These are phyloP conservation scores for Nasonia vitripennis DNA, from an alignment of 1,140 invertebrate genomes.

Conservation along the genomic window DNA sequence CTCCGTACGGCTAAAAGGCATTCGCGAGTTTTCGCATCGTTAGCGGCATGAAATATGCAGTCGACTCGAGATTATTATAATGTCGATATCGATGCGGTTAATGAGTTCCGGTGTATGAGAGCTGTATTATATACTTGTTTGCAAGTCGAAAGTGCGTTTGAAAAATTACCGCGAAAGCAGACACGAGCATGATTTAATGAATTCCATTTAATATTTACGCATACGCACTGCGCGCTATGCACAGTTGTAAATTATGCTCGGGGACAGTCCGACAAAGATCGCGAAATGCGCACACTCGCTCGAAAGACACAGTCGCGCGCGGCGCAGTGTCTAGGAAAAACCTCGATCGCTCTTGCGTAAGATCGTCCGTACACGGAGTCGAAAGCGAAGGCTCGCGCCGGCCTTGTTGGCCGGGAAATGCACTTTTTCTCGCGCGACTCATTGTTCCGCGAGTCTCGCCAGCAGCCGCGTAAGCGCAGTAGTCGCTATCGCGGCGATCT, in stretches of 20 bases:
- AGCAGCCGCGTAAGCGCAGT: not conserved
- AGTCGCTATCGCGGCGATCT: not conserved
- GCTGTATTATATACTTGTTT: no score
- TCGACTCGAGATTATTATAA: not conserved
- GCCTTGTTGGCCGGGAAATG: conserved; percentile 32
- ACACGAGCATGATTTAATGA: not conserved
- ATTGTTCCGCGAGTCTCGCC: conserved; percentile 15
- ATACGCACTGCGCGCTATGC: not conserved
- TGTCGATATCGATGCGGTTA: not conserved
- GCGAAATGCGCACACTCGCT: not conserved
- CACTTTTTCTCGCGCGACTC: conserved; percentile 27
- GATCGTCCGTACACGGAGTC: not conserved
- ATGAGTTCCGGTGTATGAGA: not conserved
- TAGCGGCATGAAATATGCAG: not conserved
- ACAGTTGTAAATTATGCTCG: not conserved
- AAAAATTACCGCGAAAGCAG: not conserved
- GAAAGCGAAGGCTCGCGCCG: conserved; percentile 21
- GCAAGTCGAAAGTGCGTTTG: no score
- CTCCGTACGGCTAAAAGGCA: not conserved
- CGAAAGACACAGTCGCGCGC: no score
- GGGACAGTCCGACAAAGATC: not conserved
- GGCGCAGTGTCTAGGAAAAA: not conserved
- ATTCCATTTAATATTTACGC: not conserved
- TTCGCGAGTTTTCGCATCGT: not conserved
- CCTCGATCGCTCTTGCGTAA: conserved; percentile 15